Evolutionary conservation across 2,797 vertebrate genomes (phyloP).

Genomic region (Anableps anableps): DNA sequence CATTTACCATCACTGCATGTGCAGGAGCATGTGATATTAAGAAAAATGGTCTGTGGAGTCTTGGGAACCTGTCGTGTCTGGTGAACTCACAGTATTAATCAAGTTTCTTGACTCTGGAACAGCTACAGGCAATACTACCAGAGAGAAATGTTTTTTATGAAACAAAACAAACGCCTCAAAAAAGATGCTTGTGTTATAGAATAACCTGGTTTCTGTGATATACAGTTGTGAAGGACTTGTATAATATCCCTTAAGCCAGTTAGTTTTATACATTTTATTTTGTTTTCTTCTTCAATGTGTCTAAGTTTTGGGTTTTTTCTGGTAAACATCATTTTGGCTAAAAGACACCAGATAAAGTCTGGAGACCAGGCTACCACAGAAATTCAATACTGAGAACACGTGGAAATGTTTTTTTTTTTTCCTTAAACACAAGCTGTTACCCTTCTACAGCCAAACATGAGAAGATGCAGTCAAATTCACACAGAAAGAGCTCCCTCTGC

Average conservation of each 20-base stretch:
- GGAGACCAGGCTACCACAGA: background rate
- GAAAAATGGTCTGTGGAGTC: background rate
- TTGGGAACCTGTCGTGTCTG: background rate
- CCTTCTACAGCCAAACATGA: background rate
- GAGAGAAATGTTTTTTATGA: background rate
- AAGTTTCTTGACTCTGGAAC: background rate
- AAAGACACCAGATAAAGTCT: background rate
- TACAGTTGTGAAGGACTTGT: background rate
- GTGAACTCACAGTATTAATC: background rate
- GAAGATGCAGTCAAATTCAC: slow-evolving; percentile 16
- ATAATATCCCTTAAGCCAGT: background rate
- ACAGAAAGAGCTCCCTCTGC: slow-evolving; percentile 78
- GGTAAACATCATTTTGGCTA: background rate
- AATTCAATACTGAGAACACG: slow-evolving; percentile 8
- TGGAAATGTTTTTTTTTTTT: background rate
- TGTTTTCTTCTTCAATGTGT: background rate
- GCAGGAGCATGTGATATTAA: background rate
- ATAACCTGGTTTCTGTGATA: background rate
- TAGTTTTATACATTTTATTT: background rate
- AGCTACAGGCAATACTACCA: background rate
- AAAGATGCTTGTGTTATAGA: background rate
- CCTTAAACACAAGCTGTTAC: background rate
- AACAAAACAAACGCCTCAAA: background rate
- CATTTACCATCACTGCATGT: background rate
- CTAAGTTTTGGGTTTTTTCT: slow-evolving; percentile 5